Base-by-base conservation (phyloP, 2,797 vertebrate species). In the Labroides dimidiatus region DNA sequence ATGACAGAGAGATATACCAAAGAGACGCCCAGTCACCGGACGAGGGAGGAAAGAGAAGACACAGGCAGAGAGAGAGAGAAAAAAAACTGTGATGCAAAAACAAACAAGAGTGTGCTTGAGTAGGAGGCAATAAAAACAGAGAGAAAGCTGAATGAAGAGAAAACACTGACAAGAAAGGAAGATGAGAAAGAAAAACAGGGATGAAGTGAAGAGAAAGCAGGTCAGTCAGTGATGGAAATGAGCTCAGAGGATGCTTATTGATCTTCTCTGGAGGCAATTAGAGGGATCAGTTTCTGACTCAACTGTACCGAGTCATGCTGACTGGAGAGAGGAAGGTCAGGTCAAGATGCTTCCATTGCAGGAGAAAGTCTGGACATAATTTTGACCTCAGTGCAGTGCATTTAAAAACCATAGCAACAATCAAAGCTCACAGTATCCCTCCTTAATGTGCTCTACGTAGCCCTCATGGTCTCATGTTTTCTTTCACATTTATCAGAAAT, bases 211-310 rank as follows among this genome's bases (percentile, higher is more conserved):
- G 60, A 72, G 67, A 81, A 77, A 82, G 57, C 81, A 70, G 78
- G 81, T 68, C 82, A 73, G 80, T 58, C 19, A 33, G 64, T 60
- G 69, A 71, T 72, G 77, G 36, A 14, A 12, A 43, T 27, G 55
- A 77, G 73, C 58, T 60, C 33, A 33, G 43, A 57, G 48, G 70
- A 67, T 72, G 50, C 59, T 77, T 85, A 92, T 89, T 72, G 89
- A 92, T 89, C 71, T 14, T 75, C 68, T 67, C 75, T 81, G 63
- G 36, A 44, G 41, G 78, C 74, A 84, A 84, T 89, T 82, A 84
- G 64, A 68, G 75, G 60, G 82, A 86, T 85, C 78, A 51, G 68
- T 72, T 84, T 79, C 86, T 74, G 73, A 71, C 42, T 78, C 44
- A 19, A 48, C 52, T 67, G 69, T 72, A 48, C 64, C 58, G 47